Evolutionary conservation across 2,888 invertebrate genomes (phyloP), one percentile per base, ranked within the genome.

Genomic region (Drosophila nr. medialis): DNA sequence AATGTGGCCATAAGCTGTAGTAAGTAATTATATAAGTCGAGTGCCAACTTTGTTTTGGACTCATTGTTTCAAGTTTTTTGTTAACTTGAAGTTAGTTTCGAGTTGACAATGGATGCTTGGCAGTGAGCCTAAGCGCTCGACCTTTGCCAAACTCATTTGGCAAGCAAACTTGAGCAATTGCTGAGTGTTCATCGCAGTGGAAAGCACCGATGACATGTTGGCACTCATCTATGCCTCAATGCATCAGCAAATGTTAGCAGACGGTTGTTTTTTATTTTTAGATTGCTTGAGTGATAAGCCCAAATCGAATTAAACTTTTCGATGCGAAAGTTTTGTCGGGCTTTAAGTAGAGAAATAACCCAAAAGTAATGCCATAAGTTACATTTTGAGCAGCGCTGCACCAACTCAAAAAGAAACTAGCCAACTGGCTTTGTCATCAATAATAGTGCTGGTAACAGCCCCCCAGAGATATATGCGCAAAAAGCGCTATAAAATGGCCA

Each of bases 71-170:
- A 54, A 54, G 58, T 49, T 59, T 18, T 24, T 51, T 54, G 49
- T 30, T 27, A 38, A 50, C 29, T 56, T 56, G 15, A 74, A 60
- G 32, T 38, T 62, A 62, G 42, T 51, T 72, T 45, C 27, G 4
- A 38, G 13, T 21, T 27, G 40, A 53, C 50, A 72, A 59, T 38
- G 29, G 32, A 1, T 40, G 32, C 27, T 74, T 69, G 63, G 79
- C 74, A 59, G 24, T 21, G 8, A 30, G 61, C 67, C 59, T 55
- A 75, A 55, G 54, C 62, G 59, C 27, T 7, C 62, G 60, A 64
- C 69, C 55, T 55, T 45, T 74, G 79, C 76, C 76, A 79, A 74
- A 74, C 38, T 60, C 60, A 69, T 74, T 77, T 77, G 80, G 77
- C 80, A 77, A 58, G 50, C 38, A 42, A 49, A 65, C 42, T 73